Evolutionary conservation across 2,797 vertebrate species (phyloP).

Genomic region (Manis javanica): DNA sequence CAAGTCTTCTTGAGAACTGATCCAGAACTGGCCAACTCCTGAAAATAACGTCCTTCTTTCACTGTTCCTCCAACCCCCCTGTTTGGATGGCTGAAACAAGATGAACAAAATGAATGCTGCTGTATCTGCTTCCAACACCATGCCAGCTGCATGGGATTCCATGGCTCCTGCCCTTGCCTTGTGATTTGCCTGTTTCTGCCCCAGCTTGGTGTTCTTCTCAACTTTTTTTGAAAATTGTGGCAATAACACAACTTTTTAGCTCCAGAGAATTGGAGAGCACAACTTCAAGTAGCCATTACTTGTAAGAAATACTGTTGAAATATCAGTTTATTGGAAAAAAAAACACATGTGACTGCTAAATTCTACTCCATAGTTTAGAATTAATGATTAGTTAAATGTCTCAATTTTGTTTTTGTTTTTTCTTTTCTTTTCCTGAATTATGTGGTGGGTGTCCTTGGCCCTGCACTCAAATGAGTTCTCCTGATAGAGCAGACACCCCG

Average conservation of each 20-base stretch:
- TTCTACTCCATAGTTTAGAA: slow-evolving; percentile 2
- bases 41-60: slow-evolving; percentile 17
- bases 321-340: neutral
- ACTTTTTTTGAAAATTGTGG: neutral
- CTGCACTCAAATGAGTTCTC: neutral
- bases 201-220: neutral
- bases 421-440: neutral
- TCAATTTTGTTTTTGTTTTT: neutral
- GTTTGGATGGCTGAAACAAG: neutral
- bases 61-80: neutral
- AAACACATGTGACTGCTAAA: neutral
- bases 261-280: neutral
- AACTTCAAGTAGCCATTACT: neutral
- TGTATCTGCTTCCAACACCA: neutral
- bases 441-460: neutral
- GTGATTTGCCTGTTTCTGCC: neutral
- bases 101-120: neutral
- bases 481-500: neutral
- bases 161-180: neutral
- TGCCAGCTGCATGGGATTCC: neutral
- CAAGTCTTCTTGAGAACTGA: slow-evolving; percentile 1
- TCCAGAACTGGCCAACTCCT: neutral
- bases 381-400: neutral
- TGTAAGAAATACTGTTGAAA: slow-evolving; percentile 2
- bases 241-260: neutral